Conservation (phyloP, 1,140 invertebrate species). For the Drosophila orosa region DNA sequence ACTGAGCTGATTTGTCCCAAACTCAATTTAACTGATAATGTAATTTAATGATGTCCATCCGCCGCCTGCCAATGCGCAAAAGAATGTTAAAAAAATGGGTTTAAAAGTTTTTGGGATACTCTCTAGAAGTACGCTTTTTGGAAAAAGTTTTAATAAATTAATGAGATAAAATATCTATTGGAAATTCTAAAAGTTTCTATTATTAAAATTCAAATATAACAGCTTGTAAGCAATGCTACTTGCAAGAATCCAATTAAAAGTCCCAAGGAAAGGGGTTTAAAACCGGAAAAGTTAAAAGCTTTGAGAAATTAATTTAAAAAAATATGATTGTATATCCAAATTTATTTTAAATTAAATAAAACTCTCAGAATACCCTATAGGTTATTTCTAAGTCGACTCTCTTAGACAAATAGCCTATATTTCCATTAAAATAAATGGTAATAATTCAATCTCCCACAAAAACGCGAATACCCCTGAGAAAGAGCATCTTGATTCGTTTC, state of each 20-base stretch:
- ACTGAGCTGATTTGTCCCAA: conserved; percentile 19
- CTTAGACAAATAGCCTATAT: not conserved
- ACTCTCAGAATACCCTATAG: no score
- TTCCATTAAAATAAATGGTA: not conserved
- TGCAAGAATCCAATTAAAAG: not conserved
- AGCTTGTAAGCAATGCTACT: not conserved
- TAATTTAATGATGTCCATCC: conserved; percentile 43
- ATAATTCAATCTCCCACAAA: not conserved
- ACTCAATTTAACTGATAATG: conserved; percentile 62
- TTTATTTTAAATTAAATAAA: not conserved
- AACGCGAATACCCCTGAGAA: not conserved
- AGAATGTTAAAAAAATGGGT: not conserved
- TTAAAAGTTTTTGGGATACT: not conserved
- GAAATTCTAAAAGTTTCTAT: not conserved
- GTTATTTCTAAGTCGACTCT: not conserved
- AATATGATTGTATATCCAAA: not conserved
- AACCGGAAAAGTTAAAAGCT: not conserved
- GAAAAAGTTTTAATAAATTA: not conserved
- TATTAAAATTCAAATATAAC: not conserved
- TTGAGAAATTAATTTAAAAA: not conserved
- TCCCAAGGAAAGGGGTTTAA: not conserved
- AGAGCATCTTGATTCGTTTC: conserved; percentile 2
- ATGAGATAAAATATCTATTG: not conserved
- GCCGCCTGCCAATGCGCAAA: conserved; percentile 3
- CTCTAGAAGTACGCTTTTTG: not conserved